A percentile compares a stretch with the other conserved stretches of the same genome.
phyloP scores from a whole-genome alignment of 2,113 vertebrate genomes.

The Nestor notabilis region DNA sequence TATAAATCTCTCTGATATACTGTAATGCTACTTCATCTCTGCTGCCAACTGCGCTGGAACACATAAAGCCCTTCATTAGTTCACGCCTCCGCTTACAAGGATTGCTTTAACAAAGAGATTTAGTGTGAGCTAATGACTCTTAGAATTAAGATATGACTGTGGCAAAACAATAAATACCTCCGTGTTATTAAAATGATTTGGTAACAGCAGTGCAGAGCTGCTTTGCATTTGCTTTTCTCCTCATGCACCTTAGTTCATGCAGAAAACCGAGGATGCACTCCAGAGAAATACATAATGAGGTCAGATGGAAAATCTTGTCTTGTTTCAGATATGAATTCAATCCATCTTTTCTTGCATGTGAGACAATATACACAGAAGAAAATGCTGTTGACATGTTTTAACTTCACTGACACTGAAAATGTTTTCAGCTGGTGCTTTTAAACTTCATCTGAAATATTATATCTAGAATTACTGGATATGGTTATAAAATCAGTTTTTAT shows the following conservation, averaged over 20 bases:
- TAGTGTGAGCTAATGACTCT: slow-evolving; percentile 60
- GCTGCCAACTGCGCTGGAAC: slow-evolving; percentile 55
- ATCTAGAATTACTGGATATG: not conserved
- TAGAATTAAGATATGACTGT: slow-evolving; percentile 63
- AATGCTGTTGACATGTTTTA: slow-evolving; percentile 63
- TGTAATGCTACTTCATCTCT: slow-evolving; percentile 62
- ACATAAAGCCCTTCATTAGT: slow-evolving; percentile 70
- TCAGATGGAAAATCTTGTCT: slow-evolving; percentile 78
- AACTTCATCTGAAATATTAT: slow-evolving; percentile 29
- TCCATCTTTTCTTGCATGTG: slow-evolving; percentile 70
- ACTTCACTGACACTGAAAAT: slow-evolving; percentile 64
- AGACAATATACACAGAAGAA: slow-evolving; percentile 58
- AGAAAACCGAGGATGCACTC: slow-evolving; percentile 66
- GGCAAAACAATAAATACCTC: slow-evolving; percentile 73
- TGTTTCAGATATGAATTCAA: slow-evolving; percentile 76
- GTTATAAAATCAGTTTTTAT: slow-evolving; percentile 1
- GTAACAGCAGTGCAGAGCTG: slow-evolving; percentile 35
- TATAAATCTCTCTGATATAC: slow-evolving; percentile 69
- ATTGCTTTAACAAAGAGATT: slow-evolving; percentile 69
- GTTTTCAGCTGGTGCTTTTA: slow-evolving; percentile 45
- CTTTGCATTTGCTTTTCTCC: slow-evolving; percentile 63
- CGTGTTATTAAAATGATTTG: slow-evolving; percentile 66
- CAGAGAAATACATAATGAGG: slow-evolving; percentile 78
- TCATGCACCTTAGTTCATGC: slow-evolving; percentile 61
- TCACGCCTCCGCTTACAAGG: slow-evolving; percentile 51